A percentile compares a stretch with the other conserved stretches of the same genome.
These are phyloP conservation scores for Clupea harengus DNA, from an alignment of 2,113 vertebrate genomes.

Conservation along the genomic window DNA sequence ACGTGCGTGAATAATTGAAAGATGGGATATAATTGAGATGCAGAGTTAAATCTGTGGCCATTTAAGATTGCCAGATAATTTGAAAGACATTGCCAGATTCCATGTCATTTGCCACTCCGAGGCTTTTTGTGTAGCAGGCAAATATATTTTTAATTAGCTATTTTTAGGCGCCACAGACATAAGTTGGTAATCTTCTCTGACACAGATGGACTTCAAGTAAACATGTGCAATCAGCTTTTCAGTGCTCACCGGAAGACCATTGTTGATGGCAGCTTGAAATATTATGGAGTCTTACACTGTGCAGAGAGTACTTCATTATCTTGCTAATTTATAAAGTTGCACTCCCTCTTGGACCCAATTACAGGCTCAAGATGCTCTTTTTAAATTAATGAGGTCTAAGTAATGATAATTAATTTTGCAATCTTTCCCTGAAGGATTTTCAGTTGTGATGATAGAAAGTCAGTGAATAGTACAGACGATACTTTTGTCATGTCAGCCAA, in stretches of 20 bases:
- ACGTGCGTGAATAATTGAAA: neutral
- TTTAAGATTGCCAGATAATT: neutral
- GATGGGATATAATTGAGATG: neutral
- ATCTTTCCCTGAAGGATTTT: neutral
- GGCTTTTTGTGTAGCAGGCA: neutral
- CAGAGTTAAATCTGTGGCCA: neutral
- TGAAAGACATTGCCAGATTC: neutral
- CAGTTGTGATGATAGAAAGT: too few species aligned
- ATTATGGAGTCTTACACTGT: neutral
- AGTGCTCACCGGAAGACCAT: neutral
- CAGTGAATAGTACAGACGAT: neutral
- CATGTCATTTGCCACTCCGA: neutral
- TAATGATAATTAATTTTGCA: neutral
- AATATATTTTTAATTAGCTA: neutral
- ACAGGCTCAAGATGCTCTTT: neutral
- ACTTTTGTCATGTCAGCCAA: neutral
- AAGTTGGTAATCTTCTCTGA: neutral
- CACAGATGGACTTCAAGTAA: neutral
- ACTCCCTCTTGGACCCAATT: neutral
- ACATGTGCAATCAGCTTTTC: neutral
- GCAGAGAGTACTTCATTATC: neutral
- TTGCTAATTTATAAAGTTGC: neutral
- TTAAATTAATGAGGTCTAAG: constrained; percentile 13
- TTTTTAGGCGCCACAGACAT: neutral
- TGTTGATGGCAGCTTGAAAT: constrained; percentile 4